Percentiles rank a stretch among this genome's conserved stretches.
These are phyloP conservation scores for Enteromius anoplus DNA, from an alignment of 2,797 vertebrate species.

Conservation along the genomic window DNA sequence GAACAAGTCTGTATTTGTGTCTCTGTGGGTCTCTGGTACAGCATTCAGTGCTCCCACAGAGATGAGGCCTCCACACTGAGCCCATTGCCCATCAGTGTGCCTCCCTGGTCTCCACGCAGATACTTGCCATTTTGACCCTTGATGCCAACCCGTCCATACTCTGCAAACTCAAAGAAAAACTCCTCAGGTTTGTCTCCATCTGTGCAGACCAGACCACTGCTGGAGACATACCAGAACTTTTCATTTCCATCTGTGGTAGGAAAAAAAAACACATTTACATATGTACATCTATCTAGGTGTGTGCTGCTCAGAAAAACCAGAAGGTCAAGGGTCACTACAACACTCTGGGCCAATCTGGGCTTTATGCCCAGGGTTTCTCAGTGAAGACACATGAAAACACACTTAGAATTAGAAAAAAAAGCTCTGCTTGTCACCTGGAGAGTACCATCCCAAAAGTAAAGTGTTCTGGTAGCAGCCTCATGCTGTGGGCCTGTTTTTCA, in stretches of 20 bases:
- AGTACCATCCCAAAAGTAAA: no score
- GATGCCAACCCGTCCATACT: constrained; percentile 88
- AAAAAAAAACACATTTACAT: constrained; percentile 15
- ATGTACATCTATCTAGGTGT: neutral
- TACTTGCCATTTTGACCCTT: constrained; percentile 88
- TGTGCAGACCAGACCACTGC: constrained; percentile 86
- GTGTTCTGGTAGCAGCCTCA: no score
- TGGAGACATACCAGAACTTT: constrained; percentile 91
- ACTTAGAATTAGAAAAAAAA: no score
- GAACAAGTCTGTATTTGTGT: neutral
- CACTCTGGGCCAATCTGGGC: no score
- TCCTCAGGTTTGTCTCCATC: constrained; percentile 91
- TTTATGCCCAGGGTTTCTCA: no score
- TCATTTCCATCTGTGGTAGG: constrained; percentile 80
- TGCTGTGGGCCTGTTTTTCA: no score
- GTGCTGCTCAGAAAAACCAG: neutral
- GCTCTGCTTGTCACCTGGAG: no score
- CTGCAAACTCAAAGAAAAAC: constrained; percentile 92
- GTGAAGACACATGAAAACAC: no score
- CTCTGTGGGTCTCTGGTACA: neutral
- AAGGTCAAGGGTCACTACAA: no score
- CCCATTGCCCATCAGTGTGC: constrained; percentile 87
- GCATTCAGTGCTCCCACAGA: constrained; percentile 90
- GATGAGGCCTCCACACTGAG: constrained; percentile 76
- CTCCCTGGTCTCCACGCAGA: constrained; percentile 90